A percentile compares a stretch with the other conserved stretches of the same genome.
phyloP scores from a whole-genome alignment of 2,888 invertebrate genomes.

The Parnassius glacialis region DNA sequence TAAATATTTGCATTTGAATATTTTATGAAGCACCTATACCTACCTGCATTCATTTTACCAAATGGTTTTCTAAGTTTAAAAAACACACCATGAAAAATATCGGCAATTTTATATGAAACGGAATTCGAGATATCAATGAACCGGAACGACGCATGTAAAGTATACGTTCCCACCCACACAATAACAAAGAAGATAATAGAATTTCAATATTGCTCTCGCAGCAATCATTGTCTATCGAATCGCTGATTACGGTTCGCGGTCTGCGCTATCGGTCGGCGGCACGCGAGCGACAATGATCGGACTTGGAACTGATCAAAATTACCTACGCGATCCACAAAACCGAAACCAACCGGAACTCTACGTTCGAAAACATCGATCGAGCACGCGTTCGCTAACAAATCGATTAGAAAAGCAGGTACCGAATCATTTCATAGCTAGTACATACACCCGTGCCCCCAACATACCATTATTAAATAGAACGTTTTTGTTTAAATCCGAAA shows the following conservation, averaged over 20 bases:
- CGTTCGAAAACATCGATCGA: conserved; percentile 42
- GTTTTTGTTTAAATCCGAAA: conserved; percentile 78
- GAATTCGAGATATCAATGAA: conserved; percentile 12
- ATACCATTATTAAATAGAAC: conserved; percentile 75
- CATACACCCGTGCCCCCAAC: conserved; percentile 59
- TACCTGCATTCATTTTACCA: background rate
- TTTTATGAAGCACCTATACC: too few species aligned
- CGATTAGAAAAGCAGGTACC: conserved; percentile 61
- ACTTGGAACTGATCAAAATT: conserved; percentile 47
- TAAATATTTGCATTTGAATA: too few species aligned
- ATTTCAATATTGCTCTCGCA: conserved; percentile 43
- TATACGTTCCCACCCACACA: conserved; percentile 27
- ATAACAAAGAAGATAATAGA: conserved; percentile 44
- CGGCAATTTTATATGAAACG: conserved; percentile 13
- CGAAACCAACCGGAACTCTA: conserved; percentile 63
- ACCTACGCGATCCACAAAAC: conserved; percentile 46
- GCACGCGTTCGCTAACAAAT: conserved; percentile 72
- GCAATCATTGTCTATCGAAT: conserved; percentile 56
- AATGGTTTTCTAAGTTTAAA: conserved; percentile 18
- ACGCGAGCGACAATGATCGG: conserved; percentile 58
- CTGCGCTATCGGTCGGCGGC: conserved; percentile 40
- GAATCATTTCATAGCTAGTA: conserved; percentile 31
- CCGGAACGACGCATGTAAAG: conserved; percentile 25
- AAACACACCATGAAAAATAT: conserved; percentile 22
- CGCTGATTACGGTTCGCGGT: conserved; percentile 57